Base-by-base conservation (phyloP, 1,140 invertebrate species). In the Polyergus mexicanus region DNA sequence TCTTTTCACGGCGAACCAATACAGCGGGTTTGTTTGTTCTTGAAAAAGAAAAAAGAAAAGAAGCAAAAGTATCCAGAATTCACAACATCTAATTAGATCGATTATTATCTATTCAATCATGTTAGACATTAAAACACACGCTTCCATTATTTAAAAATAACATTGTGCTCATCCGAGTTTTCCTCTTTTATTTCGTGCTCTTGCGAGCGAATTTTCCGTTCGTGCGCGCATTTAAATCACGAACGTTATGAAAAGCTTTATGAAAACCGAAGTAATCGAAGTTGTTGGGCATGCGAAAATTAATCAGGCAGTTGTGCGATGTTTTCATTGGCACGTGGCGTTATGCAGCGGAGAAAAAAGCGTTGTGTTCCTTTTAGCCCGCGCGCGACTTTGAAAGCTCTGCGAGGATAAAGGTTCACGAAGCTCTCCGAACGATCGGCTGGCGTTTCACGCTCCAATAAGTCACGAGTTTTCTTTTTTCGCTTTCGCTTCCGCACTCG, bases 301-400 rank as follows among this genome's bases (percentile, higher is more conserved):
- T 38, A 86, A 72, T 75, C 10, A 22, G 19, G 16, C 41, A 8
- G 54, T 35, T 28, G 22, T 60, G 44, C 38, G 65, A 47, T 77
- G 74, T 89, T 84, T 86, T 77, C 78, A 86, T 87, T 69, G 78
- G n/a, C 41, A 62, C 38, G 28, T 10, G 28, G 2, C 56, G n/a
- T 58, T 81, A 35, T 60, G 56, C 22, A 38, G 22, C 25, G 65
- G 16, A 25, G 8, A 68, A 74, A 65, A 54, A 16, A 8, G 11
- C 22, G 77, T 84, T 83, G 84, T 84, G 44, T 47, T 41, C 62
- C 65, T 72, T 76, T 81, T 62, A 38, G 77, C 25, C 25, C 19
- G 71, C 63, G 77, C 58, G 63, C 78, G 68, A 47, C 84, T 89
- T 86, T 69, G 65, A 89, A 89, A 89, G 87, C 84, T 72, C 41